Evolutionary conservation across 2,113 vertebrate genomes (phyloP), one percentile per base, ranked within the genome.

Genomic region (Eublepharis macularius): DNA sequence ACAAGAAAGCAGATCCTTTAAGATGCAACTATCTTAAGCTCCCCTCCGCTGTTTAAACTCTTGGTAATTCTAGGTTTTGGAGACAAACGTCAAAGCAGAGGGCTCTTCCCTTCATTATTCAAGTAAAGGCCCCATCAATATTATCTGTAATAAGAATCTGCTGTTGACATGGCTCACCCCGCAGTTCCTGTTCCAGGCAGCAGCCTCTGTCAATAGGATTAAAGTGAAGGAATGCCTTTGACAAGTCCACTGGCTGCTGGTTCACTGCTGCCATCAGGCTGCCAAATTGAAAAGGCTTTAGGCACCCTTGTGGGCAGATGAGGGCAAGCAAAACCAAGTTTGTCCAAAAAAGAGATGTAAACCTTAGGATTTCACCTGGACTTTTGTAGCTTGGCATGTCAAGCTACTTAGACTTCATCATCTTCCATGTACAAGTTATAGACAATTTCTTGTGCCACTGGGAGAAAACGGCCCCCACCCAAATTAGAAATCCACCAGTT

Each of bases 141-240:
- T 95, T 96, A 96, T 96, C 95, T 95, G 94, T 95, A 96, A 96
- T 95, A 94, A 95, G 94, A 94, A 96, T 96, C 95, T 96, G 92
- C 94, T 95, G 94, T 95, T 96, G 94, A 95, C 94, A 94, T 88
- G 94, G 94, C 94, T 95, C 94, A 95, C 93, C 94, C 90, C 1
- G 88, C 91, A 93, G 93, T 94, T 95, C 93, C 93, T 94, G 94
- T 94, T 95, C 90, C 93, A 95, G 92, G 89, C 92, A 92, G 92
- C 90, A 93, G 93, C 91, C 93, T 93, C 93, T 94, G 92, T 95
- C 95, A 96, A 94, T 95, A 94, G 95, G 93, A 96, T 96, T 95
- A 94, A 95, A 94, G 93, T 88, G 92, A 86, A 94, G 92, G 94
- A 96, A 94, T 95, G 91, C 90, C 93, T 96, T 95, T 95, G 93